Percentiles rank a stretch among this genome's conserved stretches.
These are phyloP conservation scores for Mamestra brassicae DNA, from an alignment of 2,888 invertebrate species.

Conservation along the genomic window DNA sequence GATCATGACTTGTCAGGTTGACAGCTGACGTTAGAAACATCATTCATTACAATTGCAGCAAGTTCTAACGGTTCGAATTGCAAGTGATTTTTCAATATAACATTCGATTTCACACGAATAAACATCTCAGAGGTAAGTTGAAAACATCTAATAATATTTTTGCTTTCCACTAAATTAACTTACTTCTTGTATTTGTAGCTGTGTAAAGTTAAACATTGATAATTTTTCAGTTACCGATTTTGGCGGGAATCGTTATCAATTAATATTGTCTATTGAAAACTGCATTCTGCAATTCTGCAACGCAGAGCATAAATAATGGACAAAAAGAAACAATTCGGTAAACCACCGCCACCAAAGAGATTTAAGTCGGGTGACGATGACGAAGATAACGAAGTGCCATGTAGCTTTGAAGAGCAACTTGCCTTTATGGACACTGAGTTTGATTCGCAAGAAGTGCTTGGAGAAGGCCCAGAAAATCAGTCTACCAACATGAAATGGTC, in stretches of 20 bases:
- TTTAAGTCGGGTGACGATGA: conserved; percentile 87
- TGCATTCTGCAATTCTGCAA: conserved; percentile 28
- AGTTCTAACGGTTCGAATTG: not conserved
- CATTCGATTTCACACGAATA: not conserved
- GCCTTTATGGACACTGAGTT: conserved; percentile 92
- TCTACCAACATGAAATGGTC: conserved; percentile 94
- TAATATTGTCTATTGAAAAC: conserved; percentile 40
- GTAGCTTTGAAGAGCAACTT: conserved; percentile 93
- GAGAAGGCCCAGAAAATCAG: conserved; percentile 93
- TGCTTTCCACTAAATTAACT: not conserved
- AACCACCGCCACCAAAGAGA: conserved; percentile 85
- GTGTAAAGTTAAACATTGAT: not conserved
- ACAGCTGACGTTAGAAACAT: not conserved
- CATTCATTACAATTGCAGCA: not conserved
- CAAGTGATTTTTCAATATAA: not conserved
- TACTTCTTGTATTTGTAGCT: not conserved
- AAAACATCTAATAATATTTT: not conserved
- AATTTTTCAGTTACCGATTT: conserved; percentile 46
- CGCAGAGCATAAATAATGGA: conserved; percentile 72
- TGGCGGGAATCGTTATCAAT: conserved; percentile 58
- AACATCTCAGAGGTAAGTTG: conserved; percentile 18
- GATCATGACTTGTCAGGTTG: not conserved
- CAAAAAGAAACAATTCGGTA: conserved; percentile 76
- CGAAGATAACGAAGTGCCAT: conserved; percentile 91
- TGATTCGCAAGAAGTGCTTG: conserved; percentile 84